These are phyloP conservation scores for Kuschelorhynchus macadamiae DNA, from an alignment of 2,888 invertebrate species.

Conservation along the genomic window DNA sequence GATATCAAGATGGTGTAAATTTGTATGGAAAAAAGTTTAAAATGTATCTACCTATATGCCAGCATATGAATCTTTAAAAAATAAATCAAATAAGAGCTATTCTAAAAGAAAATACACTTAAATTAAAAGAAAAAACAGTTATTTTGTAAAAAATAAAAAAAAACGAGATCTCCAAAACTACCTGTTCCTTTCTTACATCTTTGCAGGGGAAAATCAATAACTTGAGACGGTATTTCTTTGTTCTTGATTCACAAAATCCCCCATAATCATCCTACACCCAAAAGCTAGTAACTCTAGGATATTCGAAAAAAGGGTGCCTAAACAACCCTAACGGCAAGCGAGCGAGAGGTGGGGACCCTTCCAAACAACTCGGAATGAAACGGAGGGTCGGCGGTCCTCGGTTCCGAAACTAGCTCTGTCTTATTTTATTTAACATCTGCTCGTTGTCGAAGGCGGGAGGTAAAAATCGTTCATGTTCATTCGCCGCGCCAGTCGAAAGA, in stretches of 20 bases:
- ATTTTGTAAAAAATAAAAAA: no score
- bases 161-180: no score
- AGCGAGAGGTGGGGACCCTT: conserved; percentile 24
- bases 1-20: no score
- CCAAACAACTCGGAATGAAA: conserved; percentile 13
- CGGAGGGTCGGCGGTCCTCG: conserved; percentile 25
- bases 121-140: no score
- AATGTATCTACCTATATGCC: no score
- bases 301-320: conserved; percentile 24
- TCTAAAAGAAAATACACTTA: no score
- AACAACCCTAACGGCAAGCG: conserved; percentile 29
- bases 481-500: conserved; percentile 44
- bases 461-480: conserved; percentile 48
- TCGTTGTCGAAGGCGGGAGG: conserved; percentile 57
- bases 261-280: neutral
- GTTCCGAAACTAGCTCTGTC: conserved; percentile 53
- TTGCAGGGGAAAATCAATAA: no score
- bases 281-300: neutral
- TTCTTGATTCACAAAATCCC: neutral
- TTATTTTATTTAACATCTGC: conserved; percentile 63
- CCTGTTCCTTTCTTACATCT: no score
- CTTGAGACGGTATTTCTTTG: no score
- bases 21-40: no score
- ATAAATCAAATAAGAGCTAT: no score
- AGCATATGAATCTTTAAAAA: no score